Conservation (phyloP, 1,140 invertebrate species). For the Drosophila leontia region DNA sequence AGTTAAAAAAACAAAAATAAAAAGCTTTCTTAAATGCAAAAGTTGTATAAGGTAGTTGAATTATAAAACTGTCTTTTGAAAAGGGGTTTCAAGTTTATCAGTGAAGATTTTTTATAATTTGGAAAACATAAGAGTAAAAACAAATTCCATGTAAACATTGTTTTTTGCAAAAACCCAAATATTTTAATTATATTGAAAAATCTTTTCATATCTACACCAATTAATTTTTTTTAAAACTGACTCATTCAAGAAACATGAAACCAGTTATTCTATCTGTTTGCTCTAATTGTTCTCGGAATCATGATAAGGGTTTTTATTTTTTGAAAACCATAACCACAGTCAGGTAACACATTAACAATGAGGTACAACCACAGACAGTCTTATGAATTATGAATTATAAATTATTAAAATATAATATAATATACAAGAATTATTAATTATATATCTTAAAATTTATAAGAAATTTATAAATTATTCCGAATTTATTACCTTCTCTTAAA, state of each 20-base stretch:
- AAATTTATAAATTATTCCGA: too few species aligned
- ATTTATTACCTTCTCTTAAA: not conserved
- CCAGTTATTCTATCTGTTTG: constrained; percentile 1
- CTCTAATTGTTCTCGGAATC: not conserved
- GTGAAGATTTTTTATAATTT: not conserved
- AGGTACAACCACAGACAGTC: too few species aligned
- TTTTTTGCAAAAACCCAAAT: not conserved
- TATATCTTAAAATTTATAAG: too few species aligned
- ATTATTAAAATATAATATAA: too few species aligned
- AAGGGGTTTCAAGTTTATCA: not conserved
- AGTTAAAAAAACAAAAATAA: not conserved
- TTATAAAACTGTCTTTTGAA: not conserved
- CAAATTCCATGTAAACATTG: not conserved
- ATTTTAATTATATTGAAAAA: not conserved
- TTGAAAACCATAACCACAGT: not conserved
- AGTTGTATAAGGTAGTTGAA: not conserved
- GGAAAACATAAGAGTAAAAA: not conserved
- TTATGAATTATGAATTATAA: too few species aligned
- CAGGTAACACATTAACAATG: too few species aligned
- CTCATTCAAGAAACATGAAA: not conserved
- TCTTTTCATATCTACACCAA: not conserved
- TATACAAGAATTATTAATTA: too few species aligned
- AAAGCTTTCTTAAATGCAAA: not conserved
- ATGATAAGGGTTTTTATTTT: not conserved
- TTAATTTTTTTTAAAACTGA: not conserved